Base-by-base conservation (phyloP, 2,113 vertebrate genomes). In the Morone saxatilis region DNA sequence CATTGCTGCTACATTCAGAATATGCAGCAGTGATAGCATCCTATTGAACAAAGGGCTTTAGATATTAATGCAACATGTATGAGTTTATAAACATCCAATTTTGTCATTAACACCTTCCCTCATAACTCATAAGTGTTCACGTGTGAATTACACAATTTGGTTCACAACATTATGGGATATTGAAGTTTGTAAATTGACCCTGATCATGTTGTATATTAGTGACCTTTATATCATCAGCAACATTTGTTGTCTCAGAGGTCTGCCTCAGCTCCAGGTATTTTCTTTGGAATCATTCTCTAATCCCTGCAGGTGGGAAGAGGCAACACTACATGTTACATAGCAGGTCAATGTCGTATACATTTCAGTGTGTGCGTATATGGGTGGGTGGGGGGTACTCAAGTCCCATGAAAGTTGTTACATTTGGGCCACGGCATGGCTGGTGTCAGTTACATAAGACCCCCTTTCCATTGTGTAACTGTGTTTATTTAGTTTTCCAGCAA, bases 401-500 rank as follows among this genome's bases (percentile, higher is more conserved):
- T 79, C 68, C 82, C 5, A 51, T 89, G 68, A 84, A 88, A 87
- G 76, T 87, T 75, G 78, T 85, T 78, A 84, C 75, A 79, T 82
- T 87, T 79, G 71, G 66, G 61, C 51, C 80, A 69, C 53, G 10
- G 88, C 84, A 70, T 78, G 54, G 53, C 69, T 67, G 73, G 48
- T 74, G 76, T 86, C 71, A 16, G 84, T 94, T 94, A 87, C 80
- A 80, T 92, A 92, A 94, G 78, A 66, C 57, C 70, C 47, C 51
- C 31, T 83, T 82, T 91, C 81, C 84, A 85, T 93, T 94, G 86
- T 93, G 87, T 81, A 93, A 91, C 88, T 51, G 65, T 94, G 91
- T 91, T 93, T 93, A 81, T 94, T 93, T 90, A 86, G 88, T 80
- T 92, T 92, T 90, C 75, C 80, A 80, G 83, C 83, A 76, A 89